Evolutionary conservation across 2,888 invertebrate genomes (phyloP).

Genomic region (Clusia tigrina): DNA sequence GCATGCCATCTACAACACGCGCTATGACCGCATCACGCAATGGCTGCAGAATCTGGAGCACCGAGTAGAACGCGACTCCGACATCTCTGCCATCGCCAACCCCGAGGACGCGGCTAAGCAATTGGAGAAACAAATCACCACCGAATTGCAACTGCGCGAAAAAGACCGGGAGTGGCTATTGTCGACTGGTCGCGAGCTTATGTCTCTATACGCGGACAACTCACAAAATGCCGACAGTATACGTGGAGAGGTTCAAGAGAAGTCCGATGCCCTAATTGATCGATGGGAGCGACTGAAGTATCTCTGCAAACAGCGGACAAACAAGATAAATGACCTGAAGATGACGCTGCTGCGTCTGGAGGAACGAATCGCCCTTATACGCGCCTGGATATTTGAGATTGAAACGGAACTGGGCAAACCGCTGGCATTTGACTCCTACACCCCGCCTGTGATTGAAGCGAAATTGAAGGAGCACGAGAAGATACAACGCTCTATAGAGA

Average conservation of each 20-base stretch:
- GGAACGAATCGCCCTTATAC: conserved; percentile 75
- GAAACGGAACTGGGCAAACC: conserved; percentile 76
- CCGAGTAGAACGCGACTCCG: conserved; percentile 70
- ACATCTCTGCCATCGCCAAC: conserved; percentile 69
- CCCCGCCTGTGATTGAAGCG: conserved; percentile 73
- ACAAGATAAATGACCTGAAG: conserved; percentile 76
- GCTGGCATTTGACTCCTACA: conserved; percentile 73
- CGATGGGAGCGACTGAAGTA: conserved; percentile 75
- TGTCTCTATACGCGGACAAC: conserved; percentile 68
- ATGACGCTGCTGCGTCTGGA: conserved; percentile 77
- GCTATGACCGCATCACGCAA: conserved; percentile 71
- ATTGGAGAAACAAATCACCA: conserved; percentile 77
- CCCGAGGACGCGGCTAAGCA: conserved; percentile 78
- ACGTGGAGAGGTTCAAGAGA: conserved; percentile 68
- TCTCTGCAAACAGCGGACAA: conserved; percentile 72
- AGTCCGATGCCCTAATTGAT: conserved; percentile 71
- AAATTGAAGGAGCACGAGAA: conserved; percentile 76
- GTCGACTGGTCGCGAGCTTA: conserved; percentile 72
- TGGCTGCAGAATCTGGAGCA: conserved; percentile 78
- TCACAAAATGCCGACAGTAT: conserved; percentile 71
- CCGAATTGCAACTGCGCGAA: conserved; percentile 79
- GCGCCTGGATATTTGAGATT: conserved; percentile 75
- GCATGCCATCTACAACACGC: conserved; percentile 74
- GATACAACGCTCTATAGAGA: conserved; percentile 78
- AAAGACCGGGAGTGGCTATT: conserved; percentile 81